These are phyloP conservation scores for Agrochola lota DNA, from an alignment of 2,888 invertebrate species.

Conservation along the genomic window DNA sequence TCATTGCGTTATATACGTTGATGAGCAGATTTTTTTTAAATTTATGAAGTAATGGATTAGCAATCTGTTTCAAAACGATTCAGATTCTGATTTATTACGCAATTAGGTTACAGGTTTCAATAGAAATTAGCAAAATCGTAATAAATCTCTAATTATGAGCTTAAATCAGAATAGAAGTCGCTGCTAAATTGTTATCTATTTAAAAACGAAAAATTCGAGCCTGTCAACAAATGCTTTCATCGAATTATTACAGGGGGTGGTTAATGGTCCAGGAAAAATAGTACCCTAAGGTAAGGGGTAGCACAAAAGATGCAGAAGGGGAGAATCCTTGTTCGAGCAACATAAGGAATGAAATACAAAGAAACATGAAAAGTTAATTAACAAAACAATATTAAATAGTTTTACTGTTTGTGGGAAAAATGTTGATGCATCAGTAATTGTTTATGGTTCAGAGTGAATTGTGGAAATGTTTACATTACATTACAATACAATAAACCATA, in stretches of 20 bases:
- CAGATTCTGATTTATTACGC: too few relatives aligned
- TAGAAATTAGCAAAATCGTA: neutral
- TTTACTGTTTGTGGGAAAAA: slow-evolving; percentile 36
- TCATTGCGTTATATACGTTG: too few relatives aligned
- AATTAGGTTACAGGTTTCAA: neutral
- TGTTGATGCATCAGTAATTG: slow-evolving; percentile 39
- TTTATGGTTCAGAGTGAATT: slow-evolving; percentile 25
- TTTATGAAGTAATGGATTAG: too few relatives aligned
- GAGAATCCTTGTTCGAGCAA: slow-evolving; percentile 33
- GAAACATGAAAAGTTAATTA: slow-evolving; percentile 43
- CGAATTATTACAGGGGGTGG: slow-evolving; percentile 63
- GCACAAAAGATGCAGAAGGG: slow-evolving; percentile 60
- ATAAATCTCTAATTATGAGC: neutral
- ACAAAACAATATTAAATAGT: slow-evolving; percentile 44
- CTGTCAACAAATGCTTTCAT: slow-evolving; percentile 57
- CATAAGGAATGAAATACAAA: slow-evolving; percentile 45
- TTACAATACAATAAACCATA: slow-evolving; percentile 39
- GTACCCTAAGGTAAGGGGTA: slow-evolving; percentile 60
- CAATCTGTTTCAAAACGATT: too few relatives aligned
- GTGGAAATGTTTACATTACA: slow-evolving; percentile 40
- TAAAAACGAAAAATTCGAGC: slow-evolving; percentile 33
- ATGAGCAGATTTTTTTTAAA: too few relatives aligned
- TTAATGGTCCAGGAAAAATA: slow-evolving; percentile 66
- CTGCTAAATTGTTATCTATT: slow-evolving; percentile 19
- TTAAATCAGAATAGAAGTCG: neutral